Percentiles rank a stretch among this genome's conserved stretches.
phyloP scores from a whole-genome alignment of 2,113 vertebrate genomes.

The Pteronura brasiliensis region DNA sequence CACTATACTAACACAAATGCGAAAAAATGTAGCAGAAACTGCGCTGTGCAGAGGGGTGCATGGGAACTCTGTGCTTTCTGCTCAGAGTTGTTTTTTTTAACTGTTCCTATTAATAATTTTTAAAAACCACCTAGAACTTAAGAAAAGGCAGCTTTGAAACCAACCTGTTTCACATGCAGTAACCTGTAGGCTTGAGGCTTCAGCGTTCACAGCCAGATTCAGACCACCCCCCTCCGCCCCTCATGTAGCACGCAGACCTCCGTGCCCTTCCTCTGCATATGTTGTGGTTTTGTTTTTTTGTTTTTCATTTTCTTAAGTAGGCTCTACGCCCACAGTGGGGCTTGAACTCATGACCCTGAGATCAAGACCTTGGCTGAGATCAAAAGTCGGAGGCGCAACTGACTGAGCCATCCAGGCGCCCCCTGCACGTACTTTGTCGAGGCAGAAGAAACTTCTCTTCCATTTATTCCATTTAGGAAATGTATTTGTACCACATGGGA shows the following conservation, averaged over 20 bases:
- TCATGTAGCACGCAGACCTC: rapidly evolving
- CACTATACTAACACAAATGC: not conserved
- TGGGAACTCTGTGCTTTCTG: not conserved
- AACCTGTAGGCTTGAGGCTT: not conserved
- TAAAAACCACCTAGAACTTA: not conserved
- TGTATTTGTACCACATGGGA: not conserved
- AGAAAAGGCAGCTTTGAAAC: conserved; percentile 14
- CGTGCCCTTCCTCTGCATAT: not conserved
- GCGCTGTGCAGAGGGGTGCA: not conserved
- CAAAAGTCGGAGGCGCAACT: not conserved
- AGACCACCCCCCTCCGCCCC: not conserved
- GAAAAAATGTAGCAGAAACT: not conserved
- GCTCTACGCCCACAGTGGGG: not conserved
- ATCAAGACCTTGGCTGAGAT: not conserved
- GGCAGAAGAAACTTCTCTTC: not conserved
- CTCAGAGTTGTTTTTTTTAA: not conserved
- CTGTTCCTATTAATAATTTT: not conserved
- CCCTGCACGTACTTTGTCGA: not conserved
- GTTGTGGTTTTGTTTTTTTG: not conserved
- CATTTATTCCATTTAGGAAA: not conserved
- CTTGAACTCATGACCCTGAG: not conserved
- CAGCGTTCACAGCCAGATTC: not conserved
- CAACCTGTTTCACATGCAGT: not conserved
- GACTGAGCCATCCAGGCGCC: not conserved
- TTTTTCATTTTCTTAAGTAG: not conserved